Evolutionary conservation across 2,888 invertebrate species (phyloP).

Genomic region (Diarsia dahlii): DNA sequence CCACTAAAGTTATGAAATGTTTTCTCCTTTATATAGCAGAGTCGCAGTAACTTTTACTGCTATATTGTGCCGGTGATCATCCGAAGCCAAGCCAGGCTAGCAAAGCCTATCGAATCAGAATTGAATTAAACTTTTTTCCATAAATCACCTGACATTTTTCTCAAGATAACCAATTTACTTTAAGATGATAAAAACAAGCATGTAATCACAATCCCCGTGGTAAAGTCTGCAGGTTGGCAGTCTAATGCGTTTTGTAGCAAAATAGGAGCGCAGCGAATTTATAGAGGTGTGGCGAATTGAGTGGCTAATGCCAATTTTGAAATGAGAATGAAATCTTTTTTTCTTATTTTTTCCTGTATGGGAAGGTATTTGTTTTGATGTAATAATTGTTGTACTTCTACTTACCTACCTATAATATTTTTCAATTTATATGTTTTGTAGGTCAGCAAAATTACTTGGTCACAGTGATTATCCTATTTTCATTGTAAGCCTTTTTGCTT

Average conservation of each 20-base stretch:
- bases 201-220: slow-evolving; percentile 81
- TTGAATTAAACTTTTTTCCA: slow-evolving; percentile 11
- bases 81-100: background rate
- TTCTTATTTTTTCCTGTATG: slow-evolving; percentile 1
- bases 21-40: background rate
- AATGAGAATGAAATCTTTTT: slow-evolving; percentile 5
- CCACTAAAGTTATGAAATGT: background rate
- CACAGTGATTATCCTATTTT: no score
- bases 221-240: slow-evolving; percentile 67
- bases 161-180: slow-evolving; percentile 1
- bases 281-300: slow-evolving; percentile 45
- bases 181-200: slow-evolving; percentile 57
- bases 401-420: background rate
- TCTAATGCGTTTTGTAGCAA: slow-evolving; percentile 40
- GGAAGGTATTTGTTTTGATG: no score
- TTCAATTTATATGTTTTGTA: background rate
- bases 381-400: background rate
- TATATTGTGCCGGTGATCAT: background rate
- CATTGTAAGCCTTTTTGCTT: no score
- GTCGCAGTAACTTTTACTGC: background rate
- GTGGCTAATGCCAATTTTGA: slow-evolving; percentile 50
- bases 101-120: background rate
- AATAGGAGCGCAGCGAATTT: slow-evolving; percentile 54
- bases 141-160: slow-evolving; percentile 49
- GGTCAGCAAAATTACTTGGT: background rate